phyloP scores from a whole-genome alignment of 2,888 invertebrate genomes.

The Sepioteuthis lessoniana region DNA sequence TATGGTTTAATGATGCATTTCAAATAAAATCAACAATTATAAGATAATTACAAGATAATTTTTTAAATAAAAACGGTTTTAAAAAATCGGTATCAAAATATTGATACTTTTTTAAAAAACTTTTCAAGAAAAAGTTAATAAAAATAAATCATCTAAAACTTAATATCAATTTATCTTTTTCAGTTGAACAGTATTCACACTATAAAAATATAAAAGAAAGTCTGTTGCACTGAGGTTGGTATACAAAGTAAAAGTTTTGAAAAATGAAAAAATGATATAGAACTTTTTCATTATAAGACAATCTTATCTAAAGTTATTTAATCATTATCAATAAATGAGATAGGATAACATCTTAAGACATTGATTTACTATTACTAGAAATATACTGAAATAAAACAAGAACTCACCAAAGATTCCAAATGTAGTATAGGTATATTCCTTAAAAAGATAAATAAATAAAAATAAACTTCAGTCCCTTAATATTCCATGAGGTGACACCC shows the following conservation, averaged over 20 bases:
- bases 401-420: background rate
- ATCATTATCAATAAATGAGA: background rate
- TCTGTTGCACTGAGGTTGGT: background rate
- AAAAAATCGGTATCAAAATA: too few species aligned
- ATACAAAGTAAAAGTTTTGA: background rate
- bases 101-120: too few species aligned
- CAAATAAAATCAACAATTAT: background rate
- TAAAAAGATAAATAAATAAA: background rate
- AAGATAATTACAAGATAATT: too few species aligned
- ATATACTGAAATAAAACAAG: background rate
- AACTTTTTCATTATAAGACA: background rate
- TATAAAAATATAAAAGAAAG: too few species aligned
- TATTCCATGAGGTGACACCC: slow-evolving; percentile 10
- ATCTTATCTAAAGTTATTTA: background rate
- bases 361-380: background rate
- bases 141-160: background rate
- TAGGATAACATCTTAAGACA: background rate
- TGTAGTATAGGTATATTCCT: background rate
- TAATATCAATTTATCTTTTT: background rate
- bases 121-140: background rate
- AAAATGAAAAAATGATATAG: background rate
- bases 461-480: background rate
- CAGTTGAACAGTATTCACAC: background rate
- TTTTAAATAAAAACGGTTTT: too few species aligned
- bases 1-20: too few species aligned